Conservation (phyloP, 2,888 invertebrate genomes). For the Drosophila ezoana region DNA sequence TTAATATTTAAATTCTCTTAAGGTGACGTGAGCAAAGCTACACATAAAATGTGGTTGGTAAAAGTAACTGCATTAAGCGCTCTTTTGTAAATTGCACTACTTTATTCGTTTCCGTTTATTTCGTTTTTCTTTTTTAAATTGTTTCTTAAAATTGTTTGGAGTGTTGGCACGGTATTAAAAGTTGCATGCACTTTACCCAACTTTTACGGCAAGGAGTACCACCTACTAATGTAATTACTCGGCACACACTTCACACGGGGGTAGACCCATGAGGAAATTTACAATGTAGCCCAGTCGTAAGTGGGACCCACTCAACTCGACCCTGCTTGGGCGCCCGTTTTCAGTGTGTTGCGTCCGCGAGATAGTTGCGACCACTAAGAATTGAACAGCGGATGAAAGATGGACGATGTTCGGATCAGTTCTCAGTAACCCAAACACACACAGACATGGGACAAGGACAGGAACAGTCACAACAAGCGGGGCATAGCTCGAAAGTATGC, state of each 20-base stretch:
- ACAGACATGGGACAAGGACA: constrained; percentile 4
- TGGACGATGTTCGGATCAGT: constrained; percentile 27
- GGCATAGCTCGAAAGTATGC: constrained; percentile 35
- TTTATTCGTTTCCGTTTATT: too few relatives aligned
- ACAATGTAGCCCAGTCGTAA: neutral
- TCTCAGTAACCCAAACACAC: constrained; percentile 6
- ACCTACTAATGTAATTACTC: constrained; percentile 1
- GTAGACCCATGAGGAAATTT: neutral
- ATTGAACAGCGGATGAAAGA: constrained; percentile 35
- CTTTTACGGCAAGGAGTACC: too few relatives aligned
- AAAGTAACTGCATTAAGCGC: too few relatives aligned
- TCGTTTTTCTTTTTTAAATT: too few relatives aligned
- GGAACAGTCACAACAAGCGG: constrained; percentile 3
- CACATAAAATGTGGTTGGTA: too few relatives aligned
- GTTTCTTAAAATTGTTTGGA: too few relatives aligned
- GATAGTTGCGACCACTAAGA: constrained; percentile 39
- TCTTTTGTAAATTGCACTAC: too few relatives aligned
- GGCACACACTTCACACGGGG: neutral
- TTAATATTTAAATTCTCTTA: too few relatives aligned
- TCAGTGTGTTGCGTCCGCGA: constrained; percentile 40
- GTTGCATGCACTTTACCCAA: too few relatives aligned
- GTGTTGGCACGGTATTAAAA: too few relatives aligned
- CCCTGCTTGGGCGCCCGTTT: constrained; percentile 12
- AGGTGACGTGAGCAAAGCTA: too few relatives aligned
- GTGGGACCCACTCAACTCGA: neutral